Percentiles rank a stretch among this genome's conserved stretches.
These are phyloP conservation scores for Drosophila trapezifrons DNA, from an alignment of 1,140 invertebrate genomes.

Conservation along the genomic window DNA sequence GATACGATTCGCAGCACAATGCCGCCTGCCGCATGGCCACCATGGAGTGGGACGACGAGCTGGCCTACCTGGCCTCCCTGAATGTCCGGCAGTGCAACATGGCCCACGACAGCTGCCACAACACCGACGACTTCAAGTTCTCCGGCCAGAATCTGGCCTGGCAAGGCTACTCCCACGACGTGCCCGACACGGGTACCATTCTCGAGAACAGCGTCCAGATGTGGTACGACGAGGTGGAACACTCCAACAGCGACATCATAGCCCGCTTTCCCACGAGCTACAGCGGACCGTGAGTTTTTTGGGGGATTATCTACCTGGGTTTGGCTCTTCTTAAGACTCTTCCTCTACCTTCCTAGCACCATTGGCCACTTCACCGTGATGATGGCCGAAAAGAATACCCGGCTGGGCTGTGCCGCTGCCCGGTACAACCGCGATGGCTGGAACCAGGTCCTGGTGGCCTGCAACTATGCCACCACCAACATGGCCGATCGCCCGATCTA, in stretches of 20 bases:
- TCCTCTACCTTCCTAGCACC: conserved; percentile 5
- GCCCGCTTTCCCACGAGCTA: conserved; percentile 43
- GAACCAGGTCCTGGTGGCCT: conserved; percentile 51
- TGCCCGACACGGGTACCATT: conserved; percentile 27
- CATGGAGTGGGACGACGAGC: conserved; percentile 72
- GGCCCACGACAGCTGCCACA: conserved; percentile 67
- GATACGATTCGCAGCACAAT: conserved; percentile 44
- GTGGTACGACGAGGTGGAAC: conserved; percentile 58
- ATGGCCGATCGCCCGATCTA: conserved; percentile 59
- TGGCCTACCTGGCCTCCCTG: conserved; percentile 58
- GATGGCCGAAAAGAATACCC: conserved; percentile 62
- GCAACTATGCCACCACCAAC: conserved; percentile 71
- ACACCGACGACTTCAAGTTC: conserved; percentile 62
- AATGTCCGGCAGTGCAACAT: conserved; percentile 66
- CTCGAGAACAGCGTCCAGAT: conserved; percentile 48
- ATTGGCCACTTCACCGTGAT: conserved; percentile 75
- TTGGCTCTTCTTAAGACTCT: too few relatives aligned
- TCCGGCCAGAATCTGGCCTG: conserved; percentile 71
- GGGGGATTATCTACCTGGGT: neutral
- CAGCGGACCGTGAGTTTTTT: conserved; percentile 44
- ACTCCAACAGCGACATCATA: conserved; percentile 46
- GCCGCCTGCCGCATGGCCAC: conserved; percentile 69
- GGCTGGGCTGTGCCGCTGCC: conserved; percentile 63
- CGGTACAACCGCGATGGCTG: conserved; percentile 33
- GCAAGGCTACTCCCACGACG: conserved; percentile 34